Evolutionary conservation across 2,797 vertebrate species (phyloP).

Genomic region (Erethizon dorsatum): DNA sequence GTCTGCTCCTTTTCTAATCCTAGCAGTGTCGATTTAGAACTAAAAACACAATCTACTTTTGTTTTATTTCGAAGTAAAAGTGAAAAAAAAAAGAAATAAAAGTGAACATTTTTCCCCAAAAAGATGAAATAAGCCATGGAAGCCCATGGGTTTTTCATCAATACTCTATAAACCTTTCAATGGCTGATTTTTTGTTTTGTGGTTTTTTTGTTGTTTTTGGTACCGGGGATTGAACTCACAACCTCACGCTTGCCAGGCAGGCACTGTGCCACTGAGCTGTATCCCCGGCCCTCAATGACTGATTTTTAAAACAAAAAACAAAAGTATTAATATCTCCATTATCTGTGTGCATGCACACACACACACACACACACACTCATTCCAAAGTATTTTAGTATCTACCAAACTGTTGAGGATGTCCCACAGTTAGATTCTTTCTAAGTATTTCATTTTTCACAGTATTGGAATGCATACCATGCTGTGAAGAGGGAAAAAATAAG

Average conservation of each 20-base stretch:
- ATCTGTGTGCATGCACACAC: background rate
- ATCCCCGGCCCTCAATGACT: conserved; percentile 40
- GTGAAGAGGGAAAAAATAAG: conserved; percentile 84
- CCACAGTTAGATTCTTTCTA: conserved; percentile 81
- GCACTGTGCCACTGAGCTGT: too few relatives aligned
- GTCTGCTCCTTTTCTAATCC: background rate
- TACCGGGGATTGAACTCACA: too few relatives aligned
- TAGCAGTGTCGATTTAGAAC: background rate
- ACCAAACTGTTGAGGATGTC: conserved; percentile 82
- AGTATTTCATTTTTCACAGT: conserved; percentile 88
- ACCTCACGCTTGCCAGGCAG: too few relatives aligned
- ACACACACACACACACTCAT: conserved; percentile 71
- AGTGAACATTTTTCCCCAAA: background rate
- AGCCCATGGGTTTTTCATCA: background rate
- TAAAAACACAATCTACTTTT: background rate
- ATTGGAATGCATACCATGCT: conserved; percentile 86
- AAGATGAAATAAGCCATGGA: background rate
- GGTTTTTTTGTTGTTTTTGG: too few relatives aligned
- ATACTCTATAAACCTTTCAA: conserved; percentile 75
- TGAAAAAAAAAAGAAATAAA: conserved; percentile 28
- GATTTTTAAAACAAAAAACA: conserved; percentile 84
- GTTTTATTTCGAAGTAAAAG: conserved; percentile 47
- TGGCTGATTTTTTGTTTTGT: conserved; percentile 72
- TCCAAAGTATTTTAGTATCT: conserved; percentile 85
- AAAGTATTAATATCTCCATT: conserved; percentile 83